Evolutionary conservation across 2,797 vertebrate genomes (phyloP).

Genomic region (Bovichtus diacanthus): DNA sequence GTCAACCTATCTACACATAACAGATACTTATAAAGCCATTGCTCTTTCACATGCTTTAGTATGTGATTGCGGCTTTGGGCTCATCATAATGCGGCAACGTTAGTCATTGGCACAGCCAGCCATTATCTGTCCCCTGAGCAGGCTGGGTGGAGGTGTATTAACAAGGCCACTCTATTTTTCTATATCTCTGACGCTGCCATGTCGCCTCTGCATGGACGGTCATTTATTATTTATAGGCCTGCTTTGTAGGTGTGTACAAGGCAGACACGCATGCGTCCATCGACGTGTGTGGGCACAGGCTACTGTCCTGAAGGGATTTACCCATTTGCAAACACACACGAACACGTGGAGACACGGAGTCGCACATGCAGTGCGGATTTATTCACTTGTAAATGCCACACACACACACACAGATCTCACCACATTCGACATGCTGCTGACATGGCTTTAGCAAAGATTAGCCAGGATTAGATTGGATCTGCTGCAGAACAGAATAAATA

Average conservation of each 20-base stretch:
- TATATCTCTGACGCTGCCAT: slow-evolving; percentile 54
- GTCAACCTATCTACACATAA: slow-evolving; percentile 50
- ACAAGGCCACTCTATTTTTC: slow-evolving; percentile 75
- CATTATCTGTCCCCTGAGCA: slow-evolving; percentile 73
- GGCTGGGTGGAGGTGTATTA: slow-evolving; percentile 70
- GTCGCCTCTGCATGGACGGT: slow-evolving; percentile 53
- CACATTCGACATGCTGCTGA: slow-evolving; percentile 63
- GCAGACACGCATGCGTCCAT: slow-evolving; percentile 64
- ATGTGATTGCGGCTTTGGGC: slow-evolving; percentile 34
- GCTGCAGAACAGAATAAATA: slow-evolving; percentile 68
- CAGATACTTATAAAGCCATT: slow-evolving; percentile 55
- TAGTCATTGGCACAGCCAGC: slow-evolving; percentile 54
- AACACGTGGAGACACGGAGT: not conserved
- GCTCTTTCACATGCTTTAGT: slow-evolving; percentile 29
- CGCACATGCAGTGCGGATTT: not conserved
- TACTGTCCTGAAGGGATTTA: not conserved
- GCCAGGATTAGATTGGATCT: slow-evolving; percentile 80
- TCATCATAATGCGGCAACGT: slow-evolving; percentile 68
- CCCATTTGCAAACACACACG: not conserved
- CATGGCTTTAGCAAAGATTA: slow-evolving; percentile 77
- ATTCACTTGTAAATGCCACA: slow-evolving; percentile 1
- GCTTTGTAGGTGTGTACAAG: slow-evolving; percentile 73
- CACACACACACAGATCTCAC: slow-evolving; percentile 26
- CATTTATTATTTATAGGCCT: slow-evolving; percentile 77
- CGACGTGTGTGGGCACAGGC: slow-evolving; percentile 26